Conservation (phyloP, 2,797 vertebrate genomes). For the Onychomys leucogaster region DNA sequence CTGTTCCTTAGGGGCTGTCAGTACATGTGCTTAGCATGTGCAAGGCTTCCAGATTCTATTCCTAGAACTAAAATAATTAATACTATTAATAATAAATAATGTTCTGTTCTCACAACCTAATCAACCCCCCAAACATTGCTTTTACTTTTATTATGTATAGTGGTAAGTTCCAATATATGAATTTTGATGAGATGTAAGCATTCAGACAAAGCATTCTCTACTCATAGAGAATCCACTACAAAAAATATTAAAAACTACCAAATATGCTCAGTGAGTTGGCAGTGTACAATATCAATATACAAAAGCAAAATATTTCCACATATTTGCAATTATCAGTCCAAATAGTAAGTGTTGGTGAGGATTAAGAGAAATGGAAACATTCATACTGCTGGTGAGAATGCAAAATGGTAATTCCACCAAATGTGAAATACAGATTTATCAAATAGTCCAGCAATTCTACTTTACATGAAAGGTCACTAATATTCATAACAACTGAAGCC, state of each 20-base stretch:
- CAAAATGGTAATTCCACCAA: slow-evolving; percentile 10
- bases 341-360: not conserved
- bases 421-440: not conserved
- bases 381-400: not conserved
- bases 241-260: not conserved
- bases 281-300: not conserved
- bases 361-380: not conserved
- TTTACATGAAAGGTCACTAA: not conserved
- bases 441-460: not conserved
- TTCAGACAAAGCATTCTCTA: not conserved
- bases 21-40: not conserved
- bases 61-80: not conserved
- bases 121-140: not conserved
- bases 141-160: not conserved
- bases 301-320: not conserved
- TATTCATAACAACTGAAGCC: not conserved
- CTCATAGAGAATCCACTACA: not conserved
- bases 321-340: slow-evolving; percentile 23
- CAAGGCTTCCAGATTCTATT: not conserved
- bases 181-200: not conserved
- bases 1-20: not conserved
- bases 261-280: not conserved
- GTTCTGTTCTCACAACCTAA: not conserved
- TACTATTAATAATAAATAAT: not conserved
- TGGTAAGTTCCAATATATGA: not conserved